Base-by-base conservation (phyloP, 2,888 invertebrate genomes). In the Trimorus sp. region DNA sequence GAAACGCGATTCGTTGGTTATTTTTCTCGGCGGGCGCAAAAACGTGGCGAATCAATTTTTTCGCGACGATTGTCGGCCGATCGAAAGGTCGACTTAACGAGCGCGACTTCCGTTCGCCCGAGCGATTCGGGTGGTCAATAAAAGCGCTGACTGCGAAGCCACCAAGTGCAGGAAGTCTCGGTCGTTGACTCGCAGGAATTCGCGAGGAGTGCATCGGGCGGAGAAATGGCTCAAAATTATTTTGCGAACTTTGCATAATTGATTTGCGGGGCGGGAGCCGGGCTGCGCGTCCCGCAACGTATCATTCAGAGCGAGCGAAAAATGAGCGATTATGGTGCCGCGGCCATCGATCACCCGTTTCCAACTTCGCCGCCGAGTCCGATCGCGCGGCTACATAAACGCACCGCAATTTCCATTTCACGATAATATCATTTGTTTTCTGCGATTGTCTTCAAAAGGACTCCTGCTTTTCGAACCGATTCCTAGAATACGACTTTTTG, bases 111-210 rank as follows among this genome's bases (percentile, higher is more conserved):
- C 26, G 54, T 76, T 71, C 40, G 70, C n/a, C 37, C 42, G n/a
- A 66, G 45, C 62, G 71, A 73, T 73, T 66, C 68, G 68, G 69
- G 26, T 58, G 68, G 42, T 77, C 66, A 78, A 74, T 70, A 65
- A 82, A 75, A 66, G 74, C 69, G 59, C 74, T 49, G 40, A 9
- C 40, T 40, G 26, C 26, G 69, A 77, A 56, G 68, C 53, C 62
- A 36, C 62, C 51, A 63, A 74, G 73, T 73, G 70, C 82, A 79
- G 83, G 83, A 84, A 79, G 84, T 78, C 71, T 53, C 82, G 84
- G 84, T 84, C 79, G 82, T 84, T 84, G 82, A 84, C 84, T 84
- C 15, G 78, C 62, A 75, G 82, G 82, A 84, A 84, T 80, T 84
- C 80, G 75, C 74, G 68, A 74, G 79, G 71, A 73, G 81, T 71